phyloP scores from a whole-genome alignment of 2,888 invertebrate species.

The Lordiphosa fenestrarum region DNA sequence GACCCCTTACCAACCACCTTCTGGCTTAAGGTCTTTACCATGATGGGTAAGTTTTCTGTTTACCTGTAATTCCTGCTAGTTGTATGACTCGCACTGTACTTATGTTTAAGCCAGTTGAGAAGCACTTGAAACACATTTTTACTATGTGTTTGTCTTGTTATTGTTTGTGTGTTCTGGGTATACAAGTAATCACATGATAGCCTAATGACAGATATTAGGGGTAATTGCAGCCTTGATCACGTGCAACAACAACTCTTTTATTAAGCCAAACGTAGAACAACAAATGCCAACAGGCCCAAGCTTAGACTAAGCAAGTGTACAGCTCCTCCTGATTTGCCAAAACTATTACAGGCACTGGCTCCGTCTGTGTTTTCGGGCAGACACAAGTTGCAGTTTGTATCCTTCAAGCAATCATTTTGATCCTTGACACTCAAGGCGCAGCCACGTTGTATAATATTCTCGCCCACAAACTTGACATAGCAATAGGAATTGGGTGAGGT shows the following conservation, averaged over 20 bases:
- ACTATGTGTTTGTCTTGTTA: slow-evolving; percentile 6
- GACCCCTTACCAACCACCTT: no score
- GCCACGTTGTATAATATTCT: slow-evolving; percentile 60
- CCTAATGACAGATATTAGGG: neutral
- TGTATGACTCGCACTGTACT: neutral
- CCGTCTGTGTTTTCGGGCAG: slow-evolving; percentile 43
- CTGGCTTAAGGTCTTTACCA: no score
- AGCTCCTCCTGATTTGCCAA: slow-evolving; percentile 34
- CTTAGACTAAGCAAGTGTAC: slow-evolving; percentile 25
- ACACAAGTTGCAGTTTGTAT: slow-evolving; percentile 67
- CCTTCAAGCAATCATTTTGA: slow-evolving; percentile 63
- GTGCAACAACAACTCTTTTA: neutral
- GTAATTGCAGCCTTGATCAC: neutral
- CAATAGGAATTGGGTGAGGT: slow-evolving; percentile 76
- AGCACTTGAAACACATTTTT: slow-evolving; percentile 3
- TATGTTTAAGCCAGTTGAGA: neutral
- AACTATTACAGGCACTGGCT: slow-evolving; percentile 68
- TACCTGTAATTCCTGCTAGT: neutral
- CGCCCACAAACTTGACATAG: slow-evolving; percentile 50
- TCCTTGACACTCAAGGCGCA: slow-evolving; percentile 66
- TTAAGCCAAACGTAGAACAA: slow-evolving; percentile 14
- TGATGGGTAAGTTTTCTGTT: no score
- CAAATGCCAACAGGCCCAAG: slow-evolving; percentile 29
- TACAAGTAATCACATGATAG: slow-evolving; percentile 9
- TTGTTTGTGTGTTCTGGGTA: slow-evolving; percentile 8